Evolutionary conservation across 2,797 vertebrate genomes (phyloP).

Genomic region (Darevskia mixta): DNA sequence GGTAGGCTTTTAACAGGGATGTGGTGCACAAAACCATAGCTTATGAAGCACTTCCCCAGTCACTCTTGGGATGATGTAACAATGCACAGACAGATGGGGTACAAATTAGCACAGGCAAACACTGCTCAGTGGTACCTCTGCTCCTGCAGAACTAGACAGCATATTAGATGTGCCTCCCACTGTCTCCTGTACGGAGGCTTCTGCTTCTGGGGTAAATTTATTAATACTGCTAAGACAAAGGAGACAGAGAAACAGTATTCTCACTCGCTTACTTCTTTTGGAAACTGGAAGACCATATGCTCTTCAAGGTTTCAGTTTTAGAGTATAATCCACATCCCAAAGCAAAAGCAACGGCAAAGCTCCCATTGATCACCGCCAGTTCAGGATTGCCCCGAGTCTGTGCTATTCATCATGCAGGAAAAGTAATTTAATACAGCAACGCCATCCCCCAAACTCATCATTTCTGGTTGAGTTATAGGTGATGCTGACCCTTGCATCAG

Average conservation of each 20-base stretch:
- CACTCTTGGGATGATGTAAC: neutral
- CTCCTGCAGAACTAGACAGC: neutral
- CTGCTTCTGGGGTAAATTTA: neutral
- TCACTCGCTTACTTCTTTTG: neutral
- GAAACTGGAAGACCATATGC: constrained; percentile 7
- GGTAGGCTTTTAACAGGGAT: neutral
- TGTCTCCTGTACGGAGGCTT: neutral
- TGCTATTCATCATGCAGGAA: neutral
- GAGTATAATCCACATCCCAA: neutral
- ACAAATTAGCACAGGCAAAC: neutral
- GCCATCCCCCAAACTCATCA: neutral
- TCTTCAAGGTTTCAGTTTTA: neutral
- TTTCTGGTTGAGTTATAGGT: neutral
- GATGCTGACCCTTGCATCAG: neutral
- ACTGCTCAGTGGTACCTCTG: neutral
- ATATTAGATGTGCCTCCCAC: neutral
- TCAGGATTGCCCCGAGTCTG: neutral
- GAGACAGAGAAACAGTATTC: too few relatives aligned
- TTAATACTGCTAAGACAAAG: neutral
- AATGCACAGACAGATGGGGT: neutral
- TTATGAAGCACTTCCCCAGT: neutral
- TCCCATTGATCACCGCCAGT: neutral
- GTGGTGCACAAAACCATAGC: neutral
- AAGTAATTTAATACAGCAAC: neutral
- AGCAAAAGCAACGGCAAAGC: neutral